phyloP scores from a whole-genome alignment of 2,113 vertebrate genomes.

The Ahaetulla prasina region DNA sequence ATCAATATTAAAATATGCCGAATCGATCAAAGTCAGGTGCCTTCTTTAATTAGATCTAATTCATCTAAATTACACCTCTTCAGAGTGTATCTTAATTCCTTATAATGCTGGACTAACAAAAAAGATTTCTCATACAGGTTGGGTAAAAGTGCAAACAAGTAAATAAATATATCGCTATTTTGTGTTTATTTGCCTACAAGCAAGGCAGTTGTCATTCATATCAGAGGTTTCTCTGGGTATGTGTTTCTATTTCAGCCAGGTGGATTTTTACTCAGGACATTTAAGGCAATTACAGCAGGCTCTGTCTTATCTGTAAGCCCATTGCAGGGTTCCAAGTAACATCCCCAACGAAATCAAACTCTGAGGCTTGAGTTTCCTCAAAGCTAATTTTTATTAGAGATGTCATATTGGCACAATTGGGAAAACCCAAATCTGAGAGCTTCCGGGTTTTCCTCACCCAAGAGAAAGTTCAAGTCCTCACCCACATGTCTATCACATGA shows the following conservation, averaged over 20 bases:
- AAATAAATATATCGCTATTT: not conserved
- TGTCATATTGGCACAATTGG: too few species aligned
- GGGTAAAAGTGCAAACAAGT: not conserved
- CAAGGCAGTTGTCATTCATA: not conserved
- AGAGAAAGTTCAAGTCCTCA: too few species aligned
- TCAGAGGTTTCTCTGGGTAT: not conserved
- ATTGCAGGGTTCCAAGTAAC: too few species aligned
- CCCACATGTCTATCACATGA: too few species aligned
- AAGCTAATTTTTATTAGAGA: too few species aligned
- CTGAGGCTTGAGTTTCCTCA: too few species aligned
- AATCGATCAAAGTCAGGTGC: not conserved
- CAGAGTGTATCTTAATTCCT: not conserved
- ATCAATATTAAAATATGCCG: conserved; percentile 14
- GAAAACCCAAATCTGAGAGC: too few species aligned
- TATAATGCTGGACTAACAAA: not conserved
- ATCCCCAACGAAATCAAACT: too few species aligned
- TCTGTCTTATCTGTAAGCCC: not conserved
- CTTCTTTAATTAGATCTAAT: not conserved
- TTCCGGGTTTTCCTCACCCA: too few species aligned
- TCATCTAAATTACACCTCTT: not conserved
- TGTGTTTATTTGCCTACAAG: not conserved
- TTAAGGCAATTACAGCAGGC: not conserved
- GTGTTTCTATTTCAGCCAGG: not conserved
- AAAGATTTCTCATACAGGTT: not conserved
- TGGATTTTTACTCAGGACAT: not conserved